These are phyloP conservation scores for Thymelicus acteon DNA, from an alignment of 2,888 invertebrate genomes.

Conservation along the genomic window DNA sequence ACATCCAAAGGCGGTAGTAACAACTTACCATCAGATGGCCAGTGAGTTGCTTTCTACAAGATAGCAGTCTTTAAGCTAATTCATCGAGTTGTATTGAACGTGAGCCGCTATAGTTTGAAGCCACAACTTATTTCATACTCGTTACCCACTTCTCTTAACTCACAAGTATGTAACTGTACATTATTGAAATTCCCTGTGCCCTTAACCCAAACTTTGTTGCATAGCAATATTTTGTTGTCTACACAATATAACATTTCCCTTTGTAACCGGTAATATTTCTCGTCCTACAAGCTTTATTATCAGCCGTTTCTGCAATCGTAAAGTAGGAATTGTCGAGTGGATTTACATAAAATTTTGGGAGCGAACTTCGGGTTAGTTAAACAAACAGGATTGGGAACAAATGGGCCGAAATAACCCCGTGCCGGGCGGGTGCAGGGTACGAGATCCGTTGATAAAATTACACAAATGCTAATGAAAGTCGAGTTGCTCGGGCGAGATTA, in stretches of 20 bases:
- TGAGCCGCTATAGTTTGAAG: too few relatives aligned
- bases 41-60: too few relatives aligned
- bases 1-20: too few relatives aligned
- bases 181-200: slow-evolving; percentile 11
- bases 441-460: slow-evolving; percentile 72
- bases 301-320: slow-evolving; percentile 37
- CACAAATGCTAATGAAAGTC: slow-evolving; percentile 78
- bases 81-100: too few relatives aligned
- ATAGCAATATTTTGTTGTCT: slow-evolving; percentile 30
- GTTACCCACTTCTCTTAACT: too few relatives aligned
- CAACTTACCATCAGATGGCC: too few relatives aligned
- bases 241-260: slow-evolving; percentile 31
- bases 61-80: too few relatives aligned
- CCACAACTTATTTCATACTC: too few relatives aligned
- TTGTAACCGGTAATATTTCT: slow-evolving; percentile 31
- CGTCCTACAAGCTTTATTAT: slow-evolving; percentile 37
- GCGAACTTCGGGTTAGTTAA: slow-evolving; percentile 53
- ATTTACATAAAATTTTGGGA: slow-evolving; percentile 38
- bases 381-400: slow-evolving; percentile 58
- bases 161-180: too few relatives aligned
- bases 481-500: slow-evolving; percentile 68
- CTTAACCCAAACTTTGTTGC: neutral
- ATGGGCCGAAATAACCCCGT: slow-evolving; percentile 56
- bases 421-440: slow-evolving; percentile 41
- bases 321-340: slow-evolving; percentile 38